Evolutionary conservation across 1,140 invertebrate species (phyloP), one percentile per base, ranked within the genome.

Genomic region (Sipha flava): DNA sequence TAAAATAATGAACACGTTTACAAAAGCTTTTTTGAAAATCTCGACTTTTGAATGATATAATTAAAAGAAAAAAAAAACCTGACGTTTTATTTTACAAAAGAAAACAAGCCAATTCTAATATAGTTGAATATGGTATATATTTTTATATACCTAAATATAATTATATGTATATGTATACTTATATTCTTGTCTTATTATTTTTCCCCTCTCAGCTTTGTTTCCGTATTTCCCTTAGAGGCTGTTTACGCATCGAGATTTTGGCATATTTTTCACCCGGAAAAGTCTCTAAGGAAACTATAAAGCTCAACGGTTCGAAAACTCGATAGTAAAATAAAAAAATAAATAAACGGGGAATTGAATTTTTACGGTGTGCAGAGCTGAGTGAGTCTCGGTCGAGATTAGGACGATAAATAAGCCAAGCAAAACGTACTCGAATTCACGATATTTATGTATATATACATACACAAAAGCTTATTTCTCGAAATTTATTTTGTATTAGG

Each of bases 331-430:
- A 73, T 52, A 73, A 47, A 54, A 31, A 54, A 54, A 75, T 37
- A 54, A 77, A 54, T 40, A 77, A 77, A 77, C 31, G 31, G 73
- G 73, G 52, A 73, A 59, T 77, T 57, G 52, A 57, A 59, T 77
- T 77, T 77, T 77, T 77, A 77, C 73, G 73, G 73, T 57, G 52
- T 43, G 73, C 73, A 52, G 72, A 75, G 29, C 52, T 23, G 73
- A 77, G 59, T 43, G 73, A 77, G 73, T 29, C 49, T 54, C 68
- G 23, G n/a, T 5, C 4, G 49, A 52, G 73, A 77, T 77, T 77
- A 77, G 52, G 34, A 37, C 52, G 34, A 77, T 77, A 77, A 77
- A 77, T 77, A 77, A 77, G 73, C 52, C 7, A 31, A 43, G 37
- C 31, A 57, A 37, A 75, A n/a, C 31, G 49, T 54, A 54, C 72